A percentile compares a stretch with the other conserved stretches of the same genome.
These are phyloP conservation scores for Mactromeris polynyma DNA, from an alignment of 2,888 invertebrate genomes.

Conservation along the genomic window DNA sequence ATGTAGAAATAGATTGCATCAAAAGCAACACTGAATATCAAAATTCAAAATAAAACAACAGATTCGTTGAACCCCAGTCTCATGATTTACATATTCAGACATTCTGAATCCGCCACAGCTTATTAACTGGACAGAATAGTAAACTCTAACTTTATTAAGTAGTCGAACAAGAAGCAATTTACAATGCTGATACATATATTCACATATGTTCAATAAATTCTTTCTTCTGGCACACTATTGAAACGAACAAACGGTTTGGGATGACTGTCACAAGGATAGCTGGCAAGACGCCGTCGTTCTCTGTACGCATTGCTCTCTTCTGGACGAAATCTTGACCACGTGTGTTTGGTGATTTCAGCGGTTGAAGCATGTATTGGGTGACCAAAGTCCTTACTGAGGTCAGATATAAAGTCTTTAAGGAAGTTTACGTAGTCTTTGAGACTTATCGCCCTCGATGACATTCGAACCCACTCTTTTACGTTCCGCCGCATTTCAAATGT, in stretches of 20 bases:
- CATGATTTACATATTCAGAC: no score
- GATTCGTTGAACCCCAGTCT: no score
- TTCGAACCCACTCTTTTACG: constrained; percentile 20
- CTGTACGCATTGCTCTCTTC: background rate
- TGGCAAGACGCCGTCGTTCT: background rate
- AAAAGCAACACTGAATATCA: no score
- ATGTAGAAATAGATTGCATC: no score
- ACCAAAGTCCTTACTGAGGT: constrained; percentile 9
- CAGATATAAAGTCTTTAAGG: constrained; percentile 6
- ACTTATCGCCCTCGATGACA: background rate
- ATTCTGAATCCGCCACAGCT: no score
- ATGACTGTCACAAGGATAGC: background rate
- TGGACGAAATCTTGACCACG: background rate
- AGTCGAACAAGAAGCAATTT: background rate
- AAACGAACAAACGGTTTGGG: background rate
- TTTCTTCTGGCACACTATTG: background rate
- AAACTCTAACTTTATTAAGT: no score
- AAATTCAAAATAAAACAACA: no score
- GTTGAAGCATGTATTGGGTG: constrained; percentile 20
- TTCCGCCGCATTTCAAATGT: constrained; percentile 4
- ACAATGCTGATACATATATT: background rate
- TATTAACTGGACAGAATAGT: no score
- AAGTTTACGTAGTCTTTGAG: background rate
- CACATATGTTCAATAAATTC: background rate
- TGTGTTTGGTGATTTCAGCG: background rate